phyloP scores from a whole-genome alignment of 2,888 invertebrate species.

The Troglohyphantes excavatus region DNA sequence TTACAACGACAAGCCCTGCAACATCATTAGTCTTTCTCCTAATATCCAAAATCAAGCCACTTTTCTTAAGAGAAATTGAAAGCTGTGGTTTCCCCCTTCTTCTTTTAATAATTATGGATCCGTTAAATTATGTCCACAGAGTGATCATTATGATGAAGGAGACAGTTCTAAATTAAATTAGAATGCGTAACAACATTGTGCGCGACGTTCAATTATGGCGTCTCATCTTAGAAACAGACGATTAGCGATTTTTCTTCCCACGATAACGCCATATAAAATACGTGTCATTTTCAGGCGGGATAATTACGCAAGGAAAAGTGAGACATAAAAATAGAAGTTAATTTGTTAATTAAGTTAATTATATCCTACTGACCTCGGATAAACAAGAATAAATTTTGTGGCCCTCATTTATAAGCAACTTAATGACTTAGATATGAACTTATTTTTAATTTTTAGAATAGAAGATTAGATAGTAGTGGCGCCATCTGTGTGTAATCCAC shows the following conservation, averaged over 20 bases:
- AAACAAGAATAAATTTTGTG: slow-evolving; percentile 37
- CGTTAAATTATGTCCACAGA: not conserved
- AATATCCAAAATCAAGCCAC: not conserved
- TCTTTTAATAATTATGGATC: not conserved
- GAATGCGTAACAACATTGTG: slow-evolving; percentile 1
- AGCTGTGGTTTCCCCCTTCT: not conserved
- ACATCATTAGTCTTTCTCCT: no score
- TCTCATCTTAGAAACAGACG: slow-evolving; percentile 6
- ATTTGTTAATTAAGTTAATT: slow-evolving; percentile 57
- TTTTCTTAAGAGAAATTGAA: not conserved
- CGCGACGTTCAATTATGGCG: slow-evolving; percentile 6
- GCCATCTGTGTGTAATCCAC: slow-evolving; percentile 21
- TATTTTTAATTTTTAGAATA: not conserved
- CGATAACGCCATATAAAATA: not conserved
- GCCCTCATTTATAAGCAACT: slow-evolving; percentile 11
- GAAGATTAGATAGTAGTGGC: not conserved
- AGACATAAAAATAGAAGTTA: slow-evolving; percentile 15
- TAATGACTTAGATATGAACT: slow-evolving; percentile 16
- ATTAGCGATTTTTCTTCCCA: slow-evolving; percentile 42
- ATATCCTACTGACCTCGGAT: slow-evolving; percentile 49
- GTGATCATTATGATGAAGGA: slow-evolving; percentile 20
- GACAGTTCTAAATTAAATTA: slow-evolving; percentile 29
- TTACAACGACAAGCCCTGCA: no score
- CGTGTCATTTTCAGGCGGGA: slow-evolving; percentile 18
- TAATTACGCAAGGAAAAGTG: slow-evolving; percentile 31